Evolutionary conservation across 2,113 vertebrate species (phyloP), one percentile per base, ranked within the genome.

Genomic region (Deroptyus accipitrinus): DNA sequence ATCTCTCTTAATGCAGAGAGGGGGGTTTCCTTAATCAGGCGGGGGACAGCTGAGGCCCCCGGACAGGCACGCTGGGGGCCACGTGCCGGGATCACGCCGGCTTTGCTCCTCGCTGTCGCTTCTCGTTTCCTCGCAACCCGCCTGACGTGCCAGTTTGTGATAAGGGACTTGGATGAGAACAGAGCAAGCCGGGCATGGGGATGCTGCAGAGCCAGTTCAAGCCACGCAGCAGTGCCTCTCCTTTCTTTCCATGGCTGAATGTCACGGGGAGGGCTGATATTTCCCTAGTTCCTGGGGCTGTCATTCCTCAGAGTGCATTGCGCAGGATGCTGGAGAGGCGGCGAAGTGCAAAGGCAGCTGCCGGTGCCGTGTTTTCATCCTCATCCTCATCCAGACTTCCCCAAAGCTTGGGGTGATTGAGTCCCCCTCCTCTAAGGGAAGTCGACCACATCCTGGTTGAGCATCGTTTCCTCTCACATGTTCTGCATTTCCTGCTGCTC

Each of bases 31-130:
- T 94, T 68, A 31, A 57, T 62, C 70, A 10, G 89, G 78, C 10
- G 48, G 90, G 92, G 94, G 72, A 16, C 75, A 86, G 94, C 83
- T 73, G 94, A 89, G 82, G 70, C 80, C 92, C 94, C 89, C 78
- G 41, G 90, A 44, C 78, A 59, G 94, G 86, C 95, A 94, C 86
- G 74, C 86, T 84, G 91, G 94, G 78, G 24, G 86, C 96, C 95
- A 95, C 94, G 88, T 96, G 95, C 69, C 9, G 83, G 92, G 96
- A 96, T 96, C 94, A 68, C 81, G 44, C 80, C 49, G 75, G 94
- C 94, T 96, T 94, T 94, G 95, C 75, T 67, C 73, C 84, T 83
- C 12, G 68, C 96, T 95, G 94, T 94, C 94, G 59, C 91, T 83
- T 90, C 93, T 88, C 10, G 28, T 95, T 95, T 94, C 93, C 92